Evolutionary conservation across 2,888 invertebrate species (phyloP), one percentile per base, ranked within the genome.

Genomic region (Amphipyra berbera): DNA sequence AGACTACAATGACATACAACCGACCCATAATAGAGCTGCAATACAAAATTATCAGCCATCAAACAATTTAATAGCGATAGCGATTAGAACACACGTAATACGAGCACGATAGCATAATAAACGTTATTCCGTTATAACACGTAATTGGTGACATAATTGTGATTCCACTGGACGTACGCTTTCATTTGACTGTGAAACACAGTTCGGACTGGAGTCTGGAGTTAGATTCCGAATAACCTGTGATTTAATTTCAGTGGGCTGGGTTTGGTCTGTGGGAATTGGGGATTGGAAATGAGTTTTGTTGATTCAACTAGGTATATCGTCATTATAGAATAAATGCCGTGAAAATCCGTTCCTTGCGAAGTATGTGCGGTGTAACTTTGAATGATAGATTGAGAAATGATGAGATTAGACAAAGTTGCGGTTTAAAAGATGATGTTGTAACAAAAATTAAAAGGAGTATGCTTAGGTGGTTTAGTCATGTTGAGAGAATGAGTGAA

Each of bases 101-200:
- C 44, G 47, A n/a, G 30, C 66, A 64, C 74, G 72, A 64, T 57
- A 63, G 60, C 40, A 48, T 68, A 65, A 75, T 75, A 59, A 59
- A 58, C 8, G 72, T 59, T 42, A 52, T 55, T 50, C 49, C 44
- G 60, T 70, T 66, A 61, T 52, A 50, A 64, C 76, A 61, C 44
- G 47, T 68, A 72, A 73, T 71, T 58, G 67, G 58, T 37, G 46
- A 52, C 60, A 46, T 50, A 66, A 72, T 58, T 55, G 60, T 58
- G 48, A 49, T 57, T 58, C 52, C 13, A 65, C 42, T 13, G 37
- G 37, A 44, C 46, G 41, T 41, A 33, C 52, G 14, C 15, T 67
- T 71, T 62, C 57, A 65, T 68, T 75, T 61, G 61, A 56, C 45
- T 47, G 48, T 41, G 44, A 50, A 73, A 55, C 27, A 0, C 10